Evolutionary conservation across 1,140 invertebrate genomes (phyloP), one percentile per base, ranked within the genome.

Genomic region (Planococcus citri): DNA sequence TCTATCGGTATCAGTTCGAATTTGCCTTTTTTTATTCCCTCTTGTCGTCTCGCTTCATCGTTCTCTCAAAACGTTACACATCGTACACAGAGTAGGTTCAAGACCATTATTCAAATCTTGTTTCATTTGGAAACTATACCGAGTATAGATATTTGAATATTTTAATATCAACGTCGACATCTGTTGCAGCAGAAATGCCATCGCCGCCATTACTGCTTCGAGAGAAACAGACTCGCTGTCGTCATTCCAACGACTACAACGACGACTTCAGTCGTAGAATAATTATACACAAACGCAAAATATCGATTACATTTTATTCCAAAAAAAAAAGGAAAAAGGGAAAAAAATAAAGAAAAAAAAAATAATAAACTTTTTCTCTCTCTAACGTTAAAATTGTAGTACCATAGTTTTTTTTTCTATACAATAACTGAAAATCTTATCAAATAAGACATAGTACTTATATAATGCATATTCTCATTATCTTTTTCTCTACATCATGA

Each of bases 301-400:
- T 51, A 51, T 51, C 41, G 41, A 51, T 51, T 51, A 51, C 3
- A 51, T 51, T 51, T 51, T 51, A 51, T 51, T 51, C 41, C 4
- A 51, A 51, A 51, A 51, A 51, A 17, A 51, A 51, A 37, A 8
- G n/a, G n/a, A n/a, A 51, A 51, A 51, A 33, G 3, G 12, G 12
- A 33, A 6, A 33, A 33, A 33, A 12, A 33, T 6, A 33, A 33
- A 33, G 12, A 33, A 33, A 33, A 6, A 33, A 33, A 12, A 33
- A 33, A 33, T 6, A 33, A 6, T 6, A 33, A 33, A 33, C 12
- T 33, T 12, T 33, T 12, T 33, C 29, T 33, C 29, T 51, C 2
- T 51, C 41, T 51, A 51, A 51, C 41, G n/a, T 51, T 51, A 51
- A 51, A 51, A 51, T 51, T 51, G 41, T 51, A 51, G 17, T 51